These are phyloP conservation scores for Pristionchus maxplancki DNA, from an alignment of 2,888 invertebrate genomes.

Conservation along the genomic window DNA sequence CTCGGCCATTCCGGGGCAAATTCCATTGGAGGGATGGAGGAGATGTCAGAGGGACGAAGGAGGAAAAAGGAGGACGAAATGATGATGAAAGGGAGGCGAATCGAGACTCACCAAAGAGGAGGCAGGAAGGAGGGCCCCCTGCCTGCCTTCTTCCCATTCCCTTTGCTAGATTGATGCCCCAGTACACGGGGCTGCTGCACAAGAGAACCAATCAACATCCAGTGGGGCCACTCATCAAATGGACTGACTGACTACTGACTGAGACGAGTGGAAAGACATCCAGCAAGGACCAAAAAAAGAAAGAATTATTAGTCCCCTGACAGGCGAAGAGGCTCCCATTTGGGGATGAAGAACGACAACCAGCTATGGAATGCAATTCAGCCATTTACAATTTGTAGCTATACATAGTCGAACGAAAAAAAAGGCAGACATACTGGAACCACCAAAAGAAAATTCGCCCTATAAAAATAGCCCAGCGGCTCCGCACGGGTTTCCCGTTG, in stretches of 20 bases:
- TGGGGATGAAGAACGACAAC: neutral
- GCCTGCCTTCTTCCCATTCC: neutral
- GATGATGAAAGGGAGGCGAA: slow-evolving; percentile 12
- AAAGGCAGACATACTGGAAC: neutral
- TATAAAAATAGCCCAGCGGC: neutral
- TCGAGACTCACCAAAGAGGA: neutral
- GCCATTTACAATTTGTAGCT: neutral
- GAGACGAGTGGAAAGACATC: neutral
- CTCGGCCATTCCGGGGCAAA: neutral
- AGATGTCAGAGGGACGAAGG: neutral
- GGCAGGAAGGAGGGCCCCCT: neutral
- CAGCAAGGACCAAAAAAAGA: neutral
- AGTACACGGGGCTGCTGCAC: neutral
- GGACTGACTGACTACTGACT: neutral
- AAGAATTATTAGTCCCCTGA: neutral
- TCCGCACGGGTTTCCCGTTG: neutral
- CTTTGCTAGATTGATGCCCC: slow-evolving; percentile 11
- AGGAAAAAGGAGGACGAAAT: neutral
- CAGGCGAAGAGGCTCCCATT: neutral
- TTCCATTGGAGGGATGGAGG: neutral
- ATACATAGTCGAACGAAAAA: neutral
- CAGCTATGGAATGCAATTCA: neutral
- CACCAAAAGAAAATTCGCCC: neutral
- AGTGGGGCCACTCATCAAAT: neutral
- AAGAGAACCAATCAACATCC: slow-evolving; percentile 27